These are phyloP conservation scores for Hemichromis elongatus DNA, from an alignment of 2,113 vertebrate species.

Conservation along the genomic window DNA sequence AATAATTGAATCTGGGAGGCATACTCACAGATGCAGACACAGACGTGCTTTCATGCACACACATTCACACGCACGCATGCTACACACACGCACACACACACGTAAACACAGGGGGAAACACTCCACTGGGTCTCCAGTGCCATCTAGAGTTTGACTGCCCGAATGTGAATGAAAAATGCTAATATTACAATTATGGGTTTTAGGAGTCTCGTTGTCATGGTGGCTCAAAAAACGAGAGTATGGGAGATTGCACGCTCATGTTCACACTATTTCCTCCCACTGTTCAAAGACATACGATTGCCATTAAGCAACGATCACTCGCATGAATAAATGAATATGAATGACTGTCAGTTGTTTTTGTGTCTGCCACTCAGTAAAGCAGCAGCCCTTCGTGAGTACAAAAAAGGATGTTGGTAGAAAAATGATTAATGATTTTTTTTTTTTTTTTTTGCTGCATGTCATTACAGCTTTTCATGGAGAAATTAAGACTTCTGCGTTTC, in stretches of 20 bases:
- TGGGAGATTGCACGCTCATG: not conserved
- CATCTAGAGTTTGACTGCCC: constrained; percentile 65
- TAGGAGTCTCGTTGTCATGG: not conserved
- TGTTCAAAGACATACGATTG: not conserved
- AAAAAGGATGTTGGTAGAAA: not conserved
- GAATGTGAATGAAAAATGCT: constrained; percentile 4
- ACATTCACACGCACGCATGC: not conserved
- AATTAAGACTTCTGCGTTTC: not conserved
- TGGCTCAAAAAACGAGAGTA: not conserved
- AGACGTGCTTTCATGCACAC: constrained; percentile 1
- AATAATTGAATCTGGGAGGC: constrained; percentile 72
- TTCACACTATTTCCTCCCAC: not conserved
- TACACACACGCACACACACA: not conserved
- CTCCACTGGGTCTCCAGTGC: constrained; percentile 66
- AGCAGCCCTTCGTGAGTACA: not conserved
- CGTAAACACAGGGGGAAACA: not conserved
- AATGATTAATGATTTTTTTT: not conserved
- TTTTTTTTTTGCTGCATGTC: not conserved
- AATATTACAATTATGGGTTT: not conserved
- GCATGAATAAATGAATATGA: not conserved
- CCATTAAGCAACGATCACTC: not conserved
- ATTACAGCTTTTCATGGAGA: not conserved
- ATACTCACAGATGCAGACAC: constrained; percentile 33
- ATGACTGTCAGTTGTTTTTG: not conserved
- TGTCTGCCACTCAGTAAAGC: not conserved